A percentile compares a stretch with the other conserved stretches of the same genome.
Conservation (phyloP, 92 coral and sea anemone genomes). For the Nematostella vectensis region DNA sequence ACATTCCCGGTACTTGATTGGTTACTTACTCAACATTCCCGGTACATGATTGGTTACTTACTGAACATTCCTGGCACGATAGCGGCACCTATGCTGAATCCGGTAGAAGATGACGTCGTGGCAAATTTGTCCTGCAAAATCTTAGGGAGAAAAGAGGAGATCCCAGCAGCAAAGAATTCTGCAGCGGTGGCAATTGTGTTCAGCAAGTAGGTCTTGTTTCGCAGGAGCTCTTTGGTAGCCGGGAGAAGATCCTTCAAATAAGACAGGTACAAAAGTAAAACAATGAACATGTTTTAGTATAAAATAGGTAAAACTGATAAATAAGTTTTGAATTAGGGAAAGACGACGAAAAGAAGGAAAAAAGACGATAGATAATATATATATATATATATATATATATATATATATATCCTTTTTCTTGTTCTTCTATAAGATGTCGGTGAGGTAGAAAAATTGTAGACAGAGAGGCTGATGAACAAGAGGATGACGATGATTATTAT, state of each 20-base stretch:
- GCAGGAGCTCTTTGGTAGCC: conserved; percentile 67
- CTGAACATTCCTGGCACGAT: conserved; percentile 42
- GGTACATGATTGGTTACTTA: too few species aligned
- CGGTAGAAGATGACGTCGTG: conserved; percentile 40
- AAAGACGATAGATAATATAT: too few species aligned
- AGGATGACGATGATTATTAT: too few species aligned
- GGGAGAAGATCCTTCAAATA: conserved; percentile 46
- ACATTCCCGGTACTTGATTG: too few species aligned
- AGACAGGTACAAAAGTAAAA: background rate
- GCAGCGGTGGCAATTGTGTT: conserved; percentile 67
- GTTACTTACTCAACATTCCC: too few species aligned
- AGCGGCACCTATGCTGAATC: conserved; percentile 45
- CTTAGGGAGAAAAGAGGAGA: conserved; percentile 60
- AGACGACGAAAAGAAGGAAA: background rate
- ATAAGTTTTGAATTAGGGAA: too few species aligned
- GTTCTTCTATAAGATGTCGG: too few species aligned
- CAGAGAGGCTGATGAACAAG: too few species aligned
- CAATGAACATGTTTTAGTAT: too few species aligned
- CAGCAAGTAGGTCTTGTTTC: conserved; percentile 66
- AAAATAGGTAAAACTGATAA: too few species aligned
- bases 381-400: background rate
- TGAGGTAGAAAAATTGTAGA: too few species aligned
- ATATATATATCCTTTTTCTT: too few species aligned
- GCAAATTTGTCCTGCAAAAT: conserved; percentile 60
- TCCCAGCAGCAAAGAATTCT: conserved; percentile 42